phyloP scores from a whole-genome alignment of 2,888 invertebrate genomes.

The Dicranocentrus wangi region DNA sequence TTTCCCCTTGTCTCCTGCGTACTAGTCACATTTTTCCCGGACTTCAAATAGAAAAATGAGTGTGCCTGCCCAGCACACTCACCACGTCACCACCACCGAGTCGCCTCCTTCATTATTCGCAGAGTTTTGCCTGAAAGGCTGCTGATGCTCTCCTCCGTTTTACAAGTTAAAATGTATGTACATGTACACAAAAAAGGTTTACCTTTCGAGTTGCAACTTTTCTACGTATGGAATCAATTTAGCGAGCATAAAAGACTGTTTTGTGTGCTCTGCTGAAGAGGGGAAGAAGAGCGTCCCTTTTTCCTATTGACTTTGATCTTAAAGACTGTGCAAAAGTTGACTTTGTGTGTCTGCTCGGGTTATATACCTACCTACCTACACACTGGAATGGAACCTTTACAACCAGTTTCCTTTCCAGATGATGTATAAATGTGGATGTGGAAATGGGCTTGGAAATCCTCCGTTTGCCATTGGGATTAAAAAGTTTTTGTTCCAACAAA shows the following conservation, averaged over 20 bases:
- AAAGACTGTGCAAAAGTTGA: slow-evolving; percentile 16
- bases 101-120: too few species aligned
- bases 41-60: too few species aligned
- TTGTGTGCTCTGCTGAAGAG: slow-evolving; percentile 10
- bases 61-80: too few species aligned
- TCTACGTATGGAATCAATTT: slow-evolving; percentile 12
- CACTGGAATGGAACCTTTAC: not conserved
- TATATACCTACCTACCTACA: not conserved
- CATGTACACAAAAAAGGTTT: not conserved
- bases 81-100: too few species aligned
- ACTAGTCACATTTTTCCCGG: too few species aligned
- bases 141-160: too few species aligned
- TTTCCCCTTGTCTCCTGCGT: too few species aligned
- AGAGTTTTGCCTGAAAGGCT: too few species aligned
- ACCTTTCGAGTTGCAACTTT: not conserved
- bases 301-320: slow-evolving; percentile 46
- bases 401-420: too few species aligned
- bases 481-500: slow-evolving; percentile 46
- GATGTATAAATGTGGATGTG: too few species aligned
- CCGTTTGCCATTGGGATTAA: slow-evolving; percentile 43
- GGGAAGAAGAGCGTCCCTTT: not conserved
- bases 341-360: not conserved
- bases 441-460: slow-evolving; percentile 13
- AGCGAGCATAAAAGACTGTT: not conserved
- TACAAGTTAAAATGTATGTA: too few species aligned